A percentile compares a stretch with the other conserved stretches of the same genome.
These are phyloP conservation scores for Oikopleura vanhoeffeni DNA, from an alignment of 23 tunicate genomes.

Conservation along the genomic window DNA sequence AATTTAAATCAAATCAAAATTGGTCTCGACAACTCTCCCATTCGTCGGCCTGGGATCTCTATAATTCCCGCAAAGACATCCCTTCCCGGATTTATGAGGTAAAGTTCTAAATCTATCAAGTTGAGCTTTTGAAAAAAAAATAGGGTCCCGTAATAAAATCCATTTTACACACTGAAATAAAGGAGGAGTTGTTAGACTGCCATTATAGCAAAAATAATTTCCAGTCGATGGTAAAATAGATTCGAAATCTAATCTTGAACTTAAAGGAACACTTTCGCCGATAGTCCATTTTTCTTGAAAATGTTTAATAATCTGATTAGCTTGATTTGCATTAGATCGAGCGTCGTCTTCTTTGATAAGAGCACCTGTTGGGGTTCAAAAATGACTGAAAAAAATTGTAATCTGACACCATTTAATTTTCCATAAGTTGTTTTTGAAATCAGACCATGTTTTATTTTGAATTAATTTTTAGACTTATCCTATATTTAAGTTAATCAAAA, in stretches of 20 bases:
- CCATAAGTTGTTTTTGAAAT: too few relatives aligned
- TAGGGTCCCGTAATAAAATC: constrained; percentile 41
- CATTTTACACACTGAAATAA: constrained; percentile 77
- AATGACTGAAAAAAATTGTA: too few relatives aligned
- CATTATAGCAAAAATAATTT: constrained; percentile 20
- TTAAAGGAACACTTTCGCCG: not conserved
- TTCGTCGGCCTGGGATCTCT: not conserved
- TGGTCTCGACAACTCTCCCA: not conserved
- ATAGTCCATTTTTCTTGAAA: not conserved
- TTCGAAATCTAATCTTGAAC: not conserved
- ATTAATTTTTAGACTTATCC: too few relatives aligned
- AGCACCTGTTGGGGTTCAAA: too few relatives aligned
- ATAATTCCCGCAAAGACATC: constrained; percentile 18
- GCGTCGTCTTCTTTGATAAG: not conserved
- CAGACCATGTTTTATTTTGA: too few relatives aligned
- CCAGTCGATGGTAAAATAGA: not conserved
- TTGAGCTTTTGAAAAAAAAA: constrained; percentile 31
- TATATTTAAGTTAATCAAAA: too few relatives aligned
- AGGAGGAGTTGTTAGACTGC: constrained; percentile 84
- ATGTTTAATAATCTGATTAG: not conserved
- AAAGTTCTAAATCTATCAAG: constrained; percentile 17
- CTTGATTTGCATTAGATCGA: not conserved
- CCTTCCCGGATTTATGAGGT: constrained; percentile 3
- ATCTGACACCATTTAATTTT: too few relatives aligned
- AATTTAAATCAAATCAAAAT: not conserved